Evolutionary conservation across 2,888 invertebrate species (phyloP), one percentile per base, ranked within the genome.

Genomic region (Apoda limacodes): DNA sequence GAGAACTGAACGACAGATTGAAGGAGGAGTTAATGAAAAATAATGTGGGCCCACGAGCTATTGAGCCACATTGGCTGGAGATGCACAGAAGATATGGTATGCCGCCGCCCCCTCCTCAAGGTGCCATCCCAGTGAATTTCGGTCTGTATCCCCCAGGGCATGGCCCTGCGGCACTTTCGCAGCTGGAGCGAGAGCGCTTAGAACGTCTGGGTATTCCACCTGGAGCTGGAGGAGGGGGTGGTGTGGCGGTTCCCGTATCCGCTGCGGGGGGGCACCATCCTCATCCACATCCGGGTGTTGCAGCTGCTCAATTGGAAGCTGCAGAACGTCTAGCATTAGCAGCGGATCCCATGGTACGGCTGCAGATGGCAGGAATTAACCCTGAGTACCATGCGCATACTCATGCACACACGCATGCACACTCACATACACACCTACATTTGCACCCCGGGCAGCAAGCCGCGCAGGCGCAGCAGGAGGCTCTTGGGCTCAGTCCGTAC

Each of bases 341-440:
- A 39, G 90, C 92, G 45, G 95, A 95, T 78, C 95, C 95, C 41
- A 92, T 95, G 90, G 90, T 89, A 72, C 90, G 95, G 50, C 80
- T 95, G 63, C 95, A 95, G 84, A 93, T 95, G 93, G 93, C 93
- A 51, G 93, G 93, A 63, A 89, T 91, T 55, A 89, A 86, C 52
- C 90, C 90, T 28, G 93, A 93, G 82, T 93, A 92, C 82, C 94
- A 94, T 78, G 92, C 93, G 59, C 94, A 95, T 82, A 92, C 93
- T 49, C 94, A 94, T 72, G 92, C 93, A 52, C 93, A 93, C 81
- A 92, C 92, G 48, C 93, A 93, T 71, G 91, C 94, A 60, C 94
- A 95, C 82, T 91, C 93, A 55, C 92, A 92, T 82, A 88, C 91
- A 49, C 92, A 92, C 81, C 85, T 92, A 50, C 91, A 92, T 82